A percentile compares a stretch with the other conserved stretches of the same genome.
phyloP scores from a whole-genome alignment of 2,113 vertebrate genomes.

The Halichoeres trimaculatus region DNA sequence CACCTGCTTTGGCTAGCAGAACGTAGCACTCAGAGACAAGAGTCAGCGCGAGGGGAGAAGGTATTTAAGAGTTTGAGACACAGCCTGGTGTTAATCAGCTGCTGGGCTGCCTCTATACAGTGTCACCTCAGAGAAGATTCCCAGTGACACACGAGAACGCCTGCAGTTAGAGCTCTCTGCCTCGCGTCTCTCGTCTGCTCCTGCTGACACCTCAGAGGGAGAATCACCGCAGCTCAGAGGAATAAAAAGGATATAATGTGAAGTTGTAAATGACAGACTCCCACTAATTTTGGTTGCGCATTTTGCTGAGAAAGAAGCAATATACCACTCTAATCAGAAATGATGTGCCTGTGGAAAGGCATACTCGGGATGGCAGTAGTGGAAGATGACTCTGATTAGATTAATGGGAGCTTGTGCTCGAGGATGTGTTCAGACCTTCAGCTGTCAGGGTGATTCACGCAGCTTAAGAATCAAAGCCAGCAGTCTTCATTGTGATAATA shows the following conservation, averaged over 20 bases:
- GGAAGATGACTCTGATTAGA: slow-evolving; percentile 53
- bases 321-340: slow-evolving; percentile 50
- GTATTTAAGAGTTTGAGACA: slow-evolving; percentile 67
- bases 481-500: slow-evolving; percentile 17
- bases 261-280: slow-evolving; percentile 55
- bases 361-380: slow-evolving; percentile 11
- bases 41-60: slow-evolving; percentile 31
- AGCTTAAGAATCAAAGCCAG: slow-evolving; percentile 35
- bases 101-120: slow-evolving; percentile 55
- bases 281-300: slow-evolving; percentile 54
- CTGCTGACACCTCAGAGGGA: slow-evolving; percentile 44
- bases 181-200: slow-evolving; percentile 2
- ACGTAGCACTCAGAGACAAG: slow-evolving; percentile 25
- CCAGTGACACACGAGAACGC: slow-evolving; percentile 42
- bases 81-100: slow-evolving; percentile 68
- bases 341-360: slow-evolving; percentile 36
- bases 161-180: slow-evolving; percentile 41
- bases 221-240: slow-evolving; percentile 41
- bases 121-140: slow-evolving; percentile 60
- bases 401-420: slow-evolving; percentile 25
- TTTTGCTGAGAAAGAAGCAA: slow-evolving; percentile 56
- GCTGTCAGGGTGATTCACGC: slow-evolving; percentile 28
- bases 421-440: slow-evolving; percentile 34
- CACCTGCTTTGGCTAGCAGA: slow-evolving; percentile 20
- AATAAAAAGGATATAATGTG: slow-evolving; percentile 11